Conservation (phyloP, 2,113 vertebrate species). For the Phaetusa simplex region DNA sequence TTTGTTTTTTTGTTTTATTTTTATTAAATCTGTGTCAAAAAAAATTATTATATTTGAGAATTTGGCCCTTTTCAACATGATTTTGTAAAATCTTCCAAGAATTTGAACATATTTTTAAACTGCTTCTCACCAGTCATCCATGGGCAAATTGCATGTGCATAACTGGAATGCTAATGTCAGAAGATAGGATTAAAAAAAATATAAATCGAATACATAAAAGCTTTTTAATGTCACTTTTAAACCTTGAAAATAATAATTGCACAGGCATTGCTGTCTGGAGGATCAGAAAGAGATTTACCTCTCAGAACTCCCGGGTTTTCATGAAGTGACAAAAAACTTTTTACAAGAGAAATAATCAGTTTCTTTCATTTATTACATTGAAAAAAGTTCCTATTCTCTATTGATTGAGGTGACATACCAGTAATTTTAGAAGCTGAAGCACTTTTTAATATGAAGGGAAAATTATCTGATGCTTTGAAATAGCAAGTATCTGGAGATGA, state of each 20-base stretch:
- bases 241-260: neutral
- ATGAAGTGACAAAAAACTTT: neutral
- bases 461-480: slow-evolving; percentile 35
- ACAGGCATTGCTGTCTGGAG: neutral
- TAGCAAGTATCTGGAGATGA: slow-evolving; percentile 22
- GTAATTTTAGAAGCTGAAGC: neutral
- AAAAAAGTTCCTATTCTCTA: neutral
- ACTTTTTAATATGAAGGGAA: neutral
- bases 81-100: neutral
- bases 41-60: neutral
- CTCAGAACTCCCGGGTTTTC: neutral
- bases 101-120: neutral
- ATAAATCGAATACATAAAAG: neutral
- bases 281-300: neutral
- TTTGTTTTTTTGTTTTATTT: neutral
- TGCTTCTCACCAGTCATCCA: neutral
- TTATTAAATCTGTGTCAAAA: neutral
- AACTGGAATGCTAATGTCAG: neutral
- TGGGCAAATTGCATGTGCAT: neutral
- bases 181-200: neutral
- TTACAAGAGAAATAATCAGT: neutral
- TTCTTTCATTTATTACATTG: neutral
- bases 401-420: neutral
- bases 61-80: neutral
- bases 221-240: neutral